Conservation (phyloP, 2,113 vertebrate genomes). For the Corythaeola cristata region DNA sequence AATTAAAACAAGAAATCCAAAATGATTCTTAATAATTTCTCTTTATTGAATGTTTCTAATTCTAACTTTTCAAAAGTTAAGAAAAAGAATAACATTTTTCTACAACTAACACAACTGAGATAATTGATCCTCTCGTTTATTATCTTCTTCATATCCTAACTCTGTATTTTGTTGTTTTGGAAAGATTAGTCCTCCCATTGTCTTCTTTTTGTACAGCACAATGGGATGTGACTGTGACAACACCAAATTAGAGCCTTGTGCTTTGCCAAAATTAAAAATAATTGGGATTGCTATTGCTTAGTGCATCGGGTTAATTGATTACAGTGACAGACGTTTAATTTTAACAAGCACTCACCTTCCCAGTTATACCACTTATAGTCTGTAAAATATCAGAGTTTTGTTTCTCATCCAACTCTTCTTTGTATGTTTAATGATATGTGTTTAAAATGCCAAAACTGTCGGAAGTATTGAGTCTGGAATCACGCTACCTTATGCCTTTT, state of each 20-base stretch:
- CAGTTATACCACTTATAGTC: neutral
- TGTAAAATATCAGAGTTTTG: neutral
- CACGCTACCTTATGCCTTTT: neutral
- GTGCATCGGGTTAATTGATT: neutral
- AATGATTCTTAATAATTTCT: neutral
- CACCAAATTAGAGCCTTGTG: neutral
- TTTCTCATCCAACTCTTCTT: conserved; percentile 1
- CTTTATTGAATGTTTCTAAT: neutral
- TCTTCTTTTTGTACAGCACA: neutral
- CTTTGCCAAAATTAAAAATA: neutral
- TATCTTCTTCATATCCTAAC: neutral
- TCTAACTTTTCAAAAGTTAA: neutral
- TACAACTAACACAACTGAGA: neutral
- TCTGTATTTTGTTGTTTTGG: neutral
- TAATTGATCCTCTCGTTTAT: neutral
- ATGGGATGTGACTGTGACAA: neutral
- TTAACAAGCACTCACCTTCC: neutral
- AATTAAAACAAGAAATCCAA: neutral
- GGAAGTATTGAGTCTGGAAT: conserved; percentile 24
- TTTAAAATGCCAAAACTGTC: conserved; percentile 48
- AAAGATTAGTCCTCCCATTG: neutral
- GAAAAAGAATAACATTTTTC: neutral
- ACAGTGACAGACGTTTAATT: neutral
- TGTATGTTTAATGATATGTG: conserved; percentile 45
- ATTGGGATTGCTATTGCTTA: neutral